A percentile compares a stretch with the other conserved stretches of the same genome.
These are phyloP conservation scores for Chironomus tepperi DNA, from an alignment of 1,140 invertebrate genomes.

Conservation along the genomic window DNA sequence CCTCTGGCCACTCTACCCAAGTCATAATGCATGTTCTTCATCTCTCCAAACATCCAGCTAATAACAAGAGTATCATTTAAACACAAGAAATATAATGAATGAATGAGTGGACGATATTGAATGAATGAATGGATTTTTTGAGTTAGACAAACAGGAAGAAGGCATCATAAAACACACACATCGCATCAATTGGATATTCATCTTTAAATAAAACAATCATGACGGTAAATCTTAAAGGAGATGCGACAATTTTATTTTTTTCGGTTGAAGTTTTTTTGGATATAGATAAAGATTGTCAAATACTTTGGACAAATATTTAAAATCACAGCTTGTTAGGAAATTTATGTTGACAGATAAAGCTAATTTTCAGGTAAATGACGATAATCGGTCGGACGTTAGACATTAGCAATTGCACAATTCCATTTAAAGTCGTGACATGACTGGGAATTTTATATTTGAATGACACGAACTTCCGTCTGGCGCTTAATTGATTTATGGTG, in stretches of 20 bases:
- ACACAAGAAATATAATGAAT: too few species aligned
- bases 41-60: too few species aligned
- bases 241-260: neutral
- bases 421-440: neutral
- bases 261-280: neutral
- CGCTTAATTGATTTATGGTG: neutral
- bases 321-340: neutral
- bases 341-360: neutral
- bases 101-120: too few species aligned
- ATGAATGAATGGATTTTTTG: too few species aligned
- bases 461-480: neutral
- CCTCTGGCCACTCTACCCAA: too few species aligned
- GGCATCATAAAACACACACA: too few species aligned
- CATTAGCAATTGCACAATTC: neutral
- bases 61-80: too few species aligned
- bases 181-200: too few species aligned
- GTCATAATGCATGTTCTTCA: too few species aligned
- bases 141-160: neutral
- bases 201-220: too few species aligned
- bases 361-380: conserved; percentile 8
- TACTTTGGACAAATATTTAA: neutral
- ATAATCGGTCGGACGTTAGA: neutral
- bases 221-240: neutral
- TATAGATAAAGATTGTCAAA: too few species aligned
- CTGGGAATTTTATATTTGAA: too few species aligned